Percentiles rank a stretch among this genome's conserved stretches.
These are phyloP conservation scores for Tyrophagus putrescentiae DNA, from an alignment of 1,140 invertebrate genomes.

Conservation along the genomic window DNA sequence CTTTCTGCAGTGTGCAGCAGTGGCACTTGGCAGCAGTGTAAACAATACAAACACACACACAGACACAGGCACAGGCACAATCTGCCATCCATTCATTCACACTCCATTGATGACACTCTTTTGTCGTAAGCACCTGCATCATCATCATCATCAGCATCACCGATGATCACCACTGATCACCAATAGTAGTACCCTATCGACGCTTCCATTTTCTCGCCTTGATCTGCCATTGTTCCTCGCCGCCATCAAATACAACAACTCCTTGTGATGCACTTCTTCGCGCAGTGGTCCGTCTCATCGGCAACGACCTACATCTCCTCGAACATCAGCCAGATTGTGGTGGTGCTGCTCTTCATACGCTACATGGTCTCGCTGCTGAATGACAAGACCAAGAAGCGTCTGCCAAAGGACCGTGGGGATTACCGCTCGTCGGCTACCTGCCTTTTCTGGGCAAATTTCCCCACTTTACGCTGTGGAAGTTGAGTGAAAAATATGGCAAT, in stretches of 20 bases:
- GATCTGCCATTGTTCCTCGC: neutral
- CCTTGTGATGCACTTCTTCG: neutral
- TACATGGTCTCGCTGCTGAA: neutral
- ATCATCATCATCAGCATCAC: neutral
- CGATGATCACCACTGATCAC: neutral
- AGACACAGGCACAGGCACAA: neutral
- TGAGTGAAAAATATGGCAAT: conserved; percentile 22
- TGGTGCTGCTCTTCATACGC: conserved; percentile 5
- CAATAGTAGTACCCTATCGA: neutral
- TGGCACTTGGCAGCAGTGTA: no score
- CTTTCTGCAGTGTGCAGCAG: no score
- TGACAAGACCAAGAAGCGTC: conserved; percentile 3
- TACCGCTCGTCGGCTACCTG: conserved; percentile 26
- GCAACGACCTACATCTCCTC: conserved; percentile 2
- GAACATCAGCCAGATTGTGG: conserved; percentile 1
- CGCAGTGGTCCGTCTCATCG: neutral
- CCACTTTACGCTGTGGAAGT: conserved; percentile 7
- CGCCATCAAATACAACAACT: neutral
- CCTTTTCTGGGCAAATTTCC: conserved; percentile 22
- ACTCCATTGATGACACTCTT: neutral
- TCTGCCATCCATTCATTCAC: neutral
- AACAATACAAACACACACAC: neutral
- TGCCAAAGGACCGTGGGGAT: conserved; percentile 24
- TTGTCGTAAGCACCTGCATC: neutral
- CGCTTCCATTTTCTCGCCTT: neutral